Evolutionary conservation across 2,113 vertebrate species (phyloP).

Genomic region (Callipepla californica): DNA sequence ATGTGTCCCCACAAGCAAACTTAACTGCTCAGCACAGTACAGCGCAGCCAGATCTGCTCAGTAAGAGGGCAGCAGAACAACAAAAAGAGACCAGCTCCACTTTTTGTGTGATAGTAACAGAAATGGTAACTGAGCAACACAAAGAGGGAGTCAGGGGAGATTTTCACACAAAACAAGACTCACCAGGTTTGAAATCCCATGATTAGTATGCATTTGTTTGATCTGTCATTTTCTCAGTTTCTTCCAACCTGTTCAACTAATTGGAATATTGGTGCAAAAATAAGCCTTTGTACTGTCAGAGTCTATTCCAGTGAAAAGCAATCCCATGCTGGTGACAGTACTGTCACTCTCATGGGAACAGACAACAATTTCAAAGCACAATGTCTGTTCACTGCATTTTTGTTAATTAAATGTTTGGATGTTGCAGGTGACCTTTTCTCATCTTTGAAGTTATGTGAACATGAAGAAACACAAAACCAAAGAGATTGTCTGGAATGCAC

Average conservation of each 20-base stretch:
- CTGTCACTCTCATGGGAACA: not conserved
- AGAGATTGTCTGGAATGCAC: not conserved
- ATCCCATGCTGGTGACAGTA: not conserved
- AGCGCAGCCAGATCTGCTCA: not conserved
- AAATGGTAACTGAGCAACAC: rapidly evolving
- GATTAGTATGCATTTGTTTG: not conserved
- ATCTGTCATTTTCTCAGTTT: not conserved
- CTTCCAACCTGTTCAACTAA: not conserved
- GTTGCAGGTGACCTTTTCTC: constrained; percentile 21
- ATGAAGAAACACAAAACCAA: constrained; percentile 27
- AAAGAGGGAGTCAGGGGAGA: not conserved
- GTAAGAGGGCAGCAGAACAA: not conserved
- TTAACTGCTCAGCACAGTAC: not conserved
- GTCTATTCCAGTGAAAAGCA: not conserved
- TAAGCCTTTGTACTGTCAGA: not conserved
- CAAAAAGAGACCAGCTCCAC: not conserved
- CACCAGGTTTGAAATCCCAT: not conserved
- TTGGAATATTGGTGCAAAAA: not conserved
- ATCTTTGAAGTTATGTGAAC: not conserved
- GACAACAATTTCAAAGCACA: constrained; percentile 18
- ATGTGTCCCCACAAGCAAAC: rapidly evolving
- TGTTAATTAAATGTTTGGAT: constrained; percentile 59
- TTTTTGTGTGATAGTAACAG: rapidly evolving
- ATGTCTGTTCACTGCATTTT: constrained; percentile 6
- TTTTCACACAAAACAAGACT: not conserved